Percentiles rank a stretch among this genome's conserved stretches.
phyloP scores from a whole-genome alignment of 2,888 invertebrate species.

The Polydrusus pterygomalis region DNA sequence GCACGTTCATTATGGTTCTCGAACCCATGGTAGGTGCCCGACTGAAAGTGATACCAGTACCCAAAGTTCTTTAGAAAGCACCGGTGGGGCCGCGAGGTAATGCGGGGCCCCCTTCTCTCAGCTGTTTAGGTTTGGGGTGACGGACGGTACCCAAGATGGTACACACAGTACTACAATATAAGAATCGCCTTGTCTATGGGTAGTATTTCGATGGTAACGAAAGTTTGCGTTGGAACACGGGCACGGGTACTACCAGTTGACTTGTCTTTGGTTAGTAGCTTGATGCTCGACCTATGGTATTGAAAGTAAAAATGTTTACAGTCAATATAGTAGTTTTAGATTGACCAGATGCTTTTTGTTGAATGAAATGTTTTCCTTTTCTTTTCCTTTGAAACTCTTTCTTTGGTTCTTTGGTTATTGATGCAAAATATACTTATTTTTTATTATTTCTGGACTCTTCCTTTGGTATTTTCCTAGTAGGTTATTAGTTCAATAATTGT shows the following conservation, averaged over 20 bases:
- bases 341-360: background rate
- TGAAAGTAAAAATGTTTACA: too few species aligned
- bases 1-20: constrained; percentile 51
- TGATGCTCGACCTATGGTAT: too few species aligned
- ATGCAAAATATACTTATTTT: too few species aligned
- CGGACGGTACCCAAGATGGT: constrained; percentile 17
- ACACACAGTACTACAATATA: too few species aligned
- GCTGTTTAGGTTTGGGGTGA: constrained; percentile 30
- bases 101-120: constrained; percentile 49
- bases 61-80: constrained; percentile 51
- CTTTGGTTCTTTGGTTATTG: too few species aligned
- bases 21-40: constrained; percentile 50
- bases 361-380: too few species aligned
- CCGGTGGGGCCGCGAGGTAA: constrained; percentile 12
- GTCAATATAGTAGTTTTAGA: too few species aligned
- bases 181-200: constrained; percentile 25
- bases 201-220: constrained; percentile 44
- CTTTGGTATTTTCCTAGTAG: too few species aligned
- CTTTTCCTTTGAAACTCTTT: too few species aligned
- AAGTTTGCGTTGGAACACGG: constrained; percentile 19
- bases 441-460: too few species aligned
- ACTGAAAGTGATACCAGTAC: constrained; percentile 24
- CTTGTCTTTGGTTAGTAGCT: background rate
- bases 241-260: background rate
- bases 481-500: too few species aligned